Base-by-base conservation (phyloP, 2,113 vertebrate genomes). In the Ia io region DNA sequence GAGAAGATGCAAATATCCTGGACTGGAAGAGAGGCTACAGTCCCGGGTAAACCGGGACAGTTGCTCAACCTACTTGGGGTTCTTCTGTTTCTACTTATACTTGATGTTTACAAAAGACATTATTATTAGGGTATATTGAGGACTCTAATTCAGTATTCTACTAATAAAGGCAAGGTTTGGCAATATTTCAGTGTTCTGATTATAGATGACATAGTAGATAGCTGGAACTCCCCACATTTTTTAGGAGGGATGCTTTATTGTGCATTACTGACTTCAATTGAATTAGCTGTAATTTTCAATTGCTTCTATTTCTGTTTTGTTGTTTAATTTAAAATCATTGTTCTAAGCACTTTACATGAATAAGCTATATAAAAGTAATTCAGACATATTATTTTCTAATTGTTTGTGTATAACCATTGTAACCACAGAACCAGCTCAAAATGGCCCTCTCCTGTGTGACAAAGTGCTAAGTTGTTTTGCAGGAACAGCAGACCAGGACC, bases 251-350 rank as follows among this genome's bases (percentile, higher is more conserved):
- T 84, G 53, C 32, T 85, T 85, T 53, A 53, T 63, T 14, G 3
- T 71, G 16, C 20, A 61, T 74, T 77, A 61, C 35, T 93, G 51
- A 47, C 20, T 70, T 87, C 23, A 70, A 49, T 69, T 49, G 9
- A 67, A 69, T 35, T 47, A 30, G 42, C 53, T 59, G 23, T 47
- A 67, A 71, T 95, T 86, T 88, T 91, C 42, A 65, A 35, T 71
- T 82, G 49, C 42, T 86, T 74, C 61, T 83, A 16, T 59, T 59
- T 59, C 9, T 25, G 63, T 88, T 90, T 90, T 91, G 12, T 13
- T 73, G 87, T 77, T 93, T 56, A 65, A 90, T 77, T 93, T 77
- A 84, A 91, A 88, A 90, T 70, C 42, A 74, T 90, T 78, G 56
- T 59, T 93, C n/a, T 93, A 84, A 79, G 23, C n/a, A 80, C 4